A percentile compares a stretch with the other conserved stretches of the same genome.
These are phyloP conservation scores for Alfaro cultratus DNA, from an alignment of 2,797 vertebrate species.

Conservation along the genomic window DNA sequence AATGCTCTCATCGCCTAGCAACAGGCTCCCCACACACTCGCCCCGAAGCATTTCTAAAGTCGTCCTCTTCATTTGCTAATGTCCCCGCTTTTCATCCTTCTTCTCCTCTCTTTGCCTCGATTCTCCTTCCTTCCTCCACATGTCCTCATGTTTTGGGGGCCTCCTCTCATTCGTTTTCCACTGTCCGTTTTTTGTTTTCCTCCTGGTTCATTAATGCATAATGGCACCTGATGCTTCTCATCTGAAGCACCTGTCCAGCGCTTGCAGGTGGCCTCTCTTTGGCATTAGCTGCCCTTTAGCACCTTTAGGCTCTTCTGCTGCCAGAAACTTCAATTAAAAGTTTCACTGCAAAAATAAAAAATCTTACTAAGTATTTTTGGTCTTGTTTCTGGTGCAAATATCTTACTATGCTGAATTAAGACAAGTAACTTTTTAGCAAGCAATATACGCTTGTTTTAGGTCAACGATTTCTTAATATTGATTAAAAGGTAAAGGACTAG, in stretches of 20 bases:
- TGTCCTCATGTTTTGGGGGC: conserved; percentile 30
- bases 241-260: conserved; percentile 40
- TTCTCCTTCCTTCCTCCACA: conserved; percentile 5
- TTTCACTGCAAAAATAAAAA: too few species aligned
- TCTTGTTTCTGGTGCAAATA: too few species aligned
- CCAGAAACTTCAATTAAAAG: conserved; percentile 3
- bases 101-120: conserved; percentile 14
- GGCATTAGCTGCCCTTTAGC: conserved; percentile 8
- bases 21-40: conserved; percentile 81
- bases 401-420: too few species aligned
- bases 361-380: too few species aligned
- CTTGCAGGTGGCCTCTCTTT: conserved; percentile 11
- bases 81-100: conserved; percentile 35
- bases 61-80: conserved; percentile 53
- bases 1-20: conserved; percentile 82
- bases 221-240: conserved; percentile 46
- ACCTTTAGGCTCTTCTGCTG: conserved; percentile 5
- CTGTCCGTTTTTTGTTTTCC: background rate
- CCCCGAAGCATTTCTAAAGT: conserved; percentile 74
- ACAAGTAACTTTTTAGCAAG: too few species aligned
- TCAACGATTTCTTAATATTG: too few species aligned
- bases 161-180: conserved; percentile 20
- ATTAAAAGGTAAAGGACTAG: too few species aligned
- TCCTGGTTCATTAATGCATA: conserved; percentile 9
- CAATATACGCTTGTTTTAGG: too few species aligned